These are phyloP conservation scores for Platichthys stellatus DNA, from an alignment of 2,113 vertebrate species.

Conservation along the genomic window DNA sequence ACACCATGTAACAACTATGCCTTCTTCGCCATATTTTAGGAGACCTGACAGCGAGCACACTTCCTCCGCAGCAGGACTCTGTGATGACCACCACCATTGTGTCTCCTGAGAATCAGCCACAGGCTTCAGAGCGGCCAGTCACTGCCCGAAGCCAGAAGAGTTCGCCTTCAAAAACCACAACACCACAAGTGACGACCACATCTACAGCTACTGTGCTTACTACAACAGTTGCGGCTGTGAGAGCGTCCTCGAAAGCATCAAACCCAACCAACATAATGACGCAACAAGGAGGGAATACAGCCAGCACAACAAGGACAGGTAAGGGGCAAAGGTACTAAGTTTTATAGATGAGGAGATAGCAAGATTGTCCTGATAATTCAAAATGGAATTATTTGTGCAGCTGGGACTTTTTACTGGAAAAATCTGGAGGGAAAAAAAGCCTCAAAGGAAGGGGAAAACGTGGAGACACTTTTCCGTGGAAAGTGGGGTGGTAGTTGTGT, in stretches of 20 bases:
- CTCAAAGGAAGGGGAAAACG: slow-evolving; percentile 58
- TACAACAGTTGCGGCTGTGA: slow-evolving; percentile 19
- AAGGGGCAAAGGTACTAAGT: slow-evolving; percentile 20
- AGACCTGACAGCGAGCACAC: slow-evolving; percentile 39
- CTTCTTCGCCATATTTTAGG: slow-evolving; percentile 43
- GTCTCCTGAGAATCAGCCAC: slow-evolving; percentile 16
- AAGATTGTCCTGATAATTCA: slow-evolving; percentile 35
- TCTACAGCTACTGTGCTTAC: slow-evolving; percentile 6
- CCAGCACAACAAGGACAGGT: slow-evolving; percentile 59
- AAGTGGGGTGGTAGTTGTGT: slow-evolving; percentile 59
- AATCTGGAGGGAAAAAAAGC: slow-evolving; percentile 17
- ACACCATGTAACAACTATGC: not conserved
- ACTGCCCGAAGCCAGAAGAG: slow-evolving; percentile 19
- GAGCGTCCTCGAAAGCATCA: slow-evolving; percentile 16
- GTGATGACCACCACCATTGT: slow-evolving; percentile 11
- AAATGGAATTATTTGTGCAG: slow-evolving; percentile 71
- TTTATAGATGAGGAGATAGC: slow-evolving; percentile 1
- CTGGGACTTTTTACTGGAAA: slow-evolving; percentile 60
- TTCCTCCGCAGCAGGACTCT: slow-evolving; percentile 26
- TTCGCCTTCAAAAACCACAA: slow-evolving; percentile 25
- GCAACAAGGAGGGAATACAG: slow-evolving; percentile 27
- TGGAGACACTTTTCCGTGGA: slow-evolving; percentile 59
- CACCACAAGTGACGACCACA: slow-evolving; percentile 36
- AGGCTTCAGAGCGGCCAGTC: slow-evolving; percentile 6
- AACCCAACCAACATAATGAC: slow-evolving; percentile 38